These are phyloP conservation scores for Natrix natrix DNA, from an alignment of 2,797 vertebrate genomes.

Conservation along the genomic window DNA sequence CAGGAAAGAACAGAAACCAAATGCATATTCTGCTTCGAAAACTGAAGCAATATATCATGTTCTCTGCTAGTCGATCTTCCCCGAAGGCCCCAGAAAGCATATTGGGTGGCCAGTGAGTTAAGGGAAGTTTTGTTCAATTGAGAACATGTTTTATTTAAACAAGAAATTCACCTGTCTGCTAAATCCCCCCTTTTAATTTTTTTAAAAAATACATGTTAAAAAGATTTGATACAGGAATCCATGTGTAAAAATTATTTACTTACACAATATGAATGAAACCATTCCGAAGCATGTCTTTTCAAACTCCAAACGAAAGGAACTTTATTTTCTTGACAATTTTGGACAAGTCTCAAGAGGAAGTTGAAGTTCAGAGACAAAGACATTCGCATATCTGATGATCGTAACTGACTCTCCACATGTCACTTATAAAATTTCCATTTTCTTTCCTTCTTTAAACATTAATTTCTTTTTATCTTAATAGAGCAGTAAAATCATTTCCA, in stretches of 20 bases:
- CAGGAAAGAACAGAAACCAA: slow-evolving; percentile 43
- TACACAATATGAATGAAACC: not conserved
- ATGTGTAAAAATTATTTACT: not conserved
- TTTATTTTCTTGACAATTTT: not conserved
- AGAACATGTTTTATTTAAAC: slow-evolving; percentile 17
- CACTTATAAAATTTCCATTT: not conserved
- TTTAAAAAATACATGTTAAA: not conserved
- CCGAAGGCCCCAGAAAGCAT: slow-evolving; percentile 19
- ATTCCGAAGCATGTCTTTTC: not conserved
- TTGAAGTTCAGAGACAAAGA: not conserved
- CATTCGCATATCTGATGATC: not conserved
- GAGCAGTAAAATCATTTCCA: not conserved
- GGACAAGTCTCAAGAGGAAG: not conserved
- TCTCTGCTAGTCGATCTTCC: slow-evolving; percentile 26
- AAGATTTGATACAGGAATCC: not conserved
- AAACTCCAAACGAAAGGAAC: not conserved
- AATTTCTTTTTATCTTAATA: not conserved
- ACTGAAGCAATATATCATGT: slow-evolving; percentile 36
- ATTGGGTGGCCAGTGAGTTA: slow-evolving; percentile 22
- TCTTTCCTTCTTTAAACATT: not conserved
- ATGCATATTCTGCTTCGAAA: slow-evolving; percentile 37
- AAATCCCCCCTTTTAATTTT: slow-evolving; percentile 9
- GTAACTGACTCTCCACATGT: not conserved
- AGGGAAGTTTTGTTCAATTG: slow-evolving; percentile 20
- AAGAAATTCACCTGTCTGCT: not conserved